Evolutionary conservation across 2,113 vertebrate species (phyloP).

Genomic region (Spermophilus dauricus): DNA sequence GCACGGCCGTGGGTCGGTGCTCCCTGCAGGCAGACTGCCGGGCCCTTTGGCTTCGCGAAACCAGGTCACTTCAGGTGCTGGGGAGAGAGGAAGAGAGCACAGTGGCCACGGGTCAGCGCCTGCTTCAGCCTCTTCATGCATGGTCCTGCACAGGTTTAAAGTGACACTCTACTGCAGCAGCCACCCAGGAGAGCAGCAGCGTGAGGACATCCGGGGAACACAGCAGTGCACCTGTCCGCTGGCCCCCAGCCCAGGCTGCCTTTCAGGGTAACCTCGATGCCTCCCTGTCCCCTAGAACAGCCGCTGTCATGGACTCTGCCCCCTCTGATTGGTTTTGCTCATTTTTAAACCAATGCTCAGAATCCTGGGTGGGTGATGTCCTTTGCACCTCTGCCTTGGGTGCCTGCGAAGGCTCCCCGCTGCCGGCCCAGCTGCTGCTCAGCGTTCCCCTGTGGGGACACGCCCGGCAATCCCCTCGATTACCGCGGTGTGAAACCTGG

Average conservation of each 20-base stretch:
- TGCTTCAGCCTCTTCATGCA: rapidly evolving
- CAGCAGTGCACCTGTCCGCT: rapidly evolving
- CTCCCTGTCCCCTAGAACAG: too few species aligned
- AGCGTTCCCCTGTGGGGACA: background rate
- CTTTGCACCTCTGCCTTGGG: too few species aligned
- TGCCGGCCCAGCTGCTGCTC: too few species aligned
- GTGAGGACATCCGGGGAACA: background rate
- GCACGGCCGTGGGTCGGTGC: background rate
- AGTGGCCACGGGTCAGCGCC: background rate
- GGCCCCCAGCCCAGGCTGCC: rapidly evolving
- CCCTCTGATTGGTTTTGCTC: rapidly evolving
- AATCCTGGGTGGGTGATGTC: too few species aligned
- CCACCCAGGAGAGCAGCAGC: background rate
- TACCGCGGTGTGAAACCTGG: rapidly evolving
- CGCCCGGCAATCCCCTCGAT: background rate
- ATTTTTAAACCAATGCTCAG: background rate
- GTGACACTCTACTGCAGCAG: background rate
- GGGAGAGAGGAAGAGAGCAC: constrained; percentile 64
- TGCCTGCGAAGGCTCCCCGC: background rate
- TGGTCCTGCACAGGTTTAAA: rapidly evolving
- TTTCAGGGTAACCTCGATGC: background rate
- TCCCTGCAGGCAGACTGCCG: constrained; percentile 74
- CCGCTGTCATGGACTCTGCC: background rate
- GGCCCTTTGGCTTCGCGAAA: constrained; percentile 78
- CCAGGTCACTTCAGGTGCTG: constrained; percentile 82